Evolutionary conservation across 2,888 invertebrate genomes (phyloP).

Genomic region (Aleiodes testaceus): DNA sequence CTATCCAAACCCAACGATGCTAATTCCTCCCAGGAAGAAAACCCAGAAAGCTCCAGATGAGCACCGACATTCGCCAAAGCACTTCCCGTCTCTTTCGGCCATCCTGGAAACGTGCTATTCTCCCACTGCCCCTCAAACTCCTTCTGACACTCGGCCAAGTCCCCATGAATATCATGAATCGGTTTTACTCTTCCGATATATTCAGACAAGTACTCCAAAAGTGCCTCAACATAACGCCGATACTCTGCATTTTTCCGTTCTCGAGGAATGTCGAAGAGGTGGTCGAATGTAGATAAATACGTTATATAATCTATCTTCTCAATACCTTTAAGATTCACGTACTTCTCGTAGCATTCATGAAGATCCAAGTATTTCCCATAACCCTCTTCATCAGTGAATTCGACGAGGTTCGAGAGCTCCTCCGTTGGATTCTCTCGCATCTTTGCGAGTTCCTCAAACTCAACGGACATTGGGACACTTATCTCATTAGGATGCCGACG

Average conservation of each 20-base stretch:
- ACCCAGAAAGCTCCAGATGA: conserved; percentile 97
- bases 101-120: conserved; percentile 92
- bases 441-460: conserved; percentile 95
- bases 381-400: conserved; percentile 99
- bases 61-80: conserved; percentile 96
- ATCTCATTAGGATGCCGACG: conserved; percentile 97
- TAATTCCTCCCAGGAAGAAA: conserved; percentile 97
- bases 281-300: conserved; percentile 94
- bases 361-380: conserved; percentile 98
- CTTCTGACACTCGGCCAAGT: conserved; percentile 84
- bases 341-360: conserved; percentile 96
- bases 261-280: conserved; percentile 94
- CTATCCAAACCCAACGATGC: conserved; percentile 97
- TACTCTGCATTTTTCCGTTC: conserved; percentile 92
- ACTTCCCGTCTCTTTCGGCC: conserved; percentile 96
- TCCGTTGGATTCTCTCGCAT: conserved; percentile 92
- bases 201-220: conserved; percentile 89
- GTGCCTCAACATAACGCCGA: conserved; percentile 85
- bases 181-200: conserved; percentile 91
- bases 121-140: conserved; percentile 93
- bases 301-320: conserved; percentile 98
- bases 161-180: conserved; percentile 85
- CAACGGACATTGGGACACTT: conserved; percentile 96
- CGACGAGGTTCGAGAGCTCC: conserved; percentile 89
- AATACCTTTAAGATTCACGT: conserved; percentile 96